phyloP scores from a whole-genome alignment of 2,797 vertebrate genomes.

The Hirundo rustica region DNA sequence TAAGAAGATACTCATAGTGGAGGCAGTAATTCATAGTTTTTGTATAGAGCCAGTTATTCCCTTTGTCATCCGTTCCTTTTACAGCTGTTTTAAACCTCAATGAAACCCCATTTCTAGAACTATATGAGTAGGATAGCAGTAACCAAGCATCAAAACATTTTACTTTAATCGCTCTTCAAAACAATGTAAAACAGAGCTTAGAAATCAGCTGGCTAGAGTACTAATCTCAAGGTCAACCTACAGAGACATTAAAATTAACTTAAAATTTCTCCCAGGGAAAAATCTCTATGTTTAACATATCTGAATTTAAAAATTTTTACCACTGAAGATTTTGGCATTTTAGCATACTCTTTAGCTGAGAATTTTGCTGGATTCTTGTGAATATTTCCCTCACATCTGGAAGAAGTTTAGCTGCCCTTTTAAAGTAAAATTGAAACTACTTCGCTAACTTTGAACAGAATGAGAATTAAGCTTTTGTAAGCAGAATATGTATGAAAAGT shows the following conservation, averaged over 20 bases:
- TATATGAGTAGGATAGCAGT: background rate
- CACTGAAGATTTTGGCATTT: background rate
- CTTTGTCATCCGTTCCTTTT: background rate
- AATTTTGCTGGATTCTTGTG: background rate
- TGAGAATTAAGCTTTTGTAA: slow-evolving; percentile 26
- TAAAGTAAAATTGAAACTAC: slow-evolving; percentile 30
- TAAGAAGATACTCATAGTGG: background rate
- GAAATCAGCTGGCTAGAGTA: background rate
- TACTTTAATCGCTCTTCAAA: background rate
- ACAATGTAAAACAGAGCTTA: background rate
- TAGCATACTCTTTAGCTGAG: background rate
- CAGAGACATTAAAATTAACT: background rate
- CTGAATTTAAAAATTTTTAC: background rate
- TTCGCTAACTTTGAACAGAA: background rate
- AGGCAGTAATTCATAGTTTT: background rate
- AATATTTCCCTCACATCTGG: background rate
- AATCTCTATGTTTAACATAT: background rate
- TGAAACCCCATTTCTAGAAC: background rate
- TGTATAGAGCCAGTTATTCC: background rate
- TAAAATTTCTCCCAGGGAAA: background rate
- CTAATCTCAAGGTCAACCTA: background rate
- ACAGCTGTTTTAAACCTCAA: background rate
- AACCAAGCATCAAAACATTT: background rate
- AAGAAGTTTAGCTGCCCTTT: slow-evolving; percentile 8
- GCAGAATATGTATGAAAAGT: background rate